These are phyloP conservation scores for Sericinus montela DNA, from an alignment of 2,888 invertebrate genomes.

Conservation along the genomic window DNA sequence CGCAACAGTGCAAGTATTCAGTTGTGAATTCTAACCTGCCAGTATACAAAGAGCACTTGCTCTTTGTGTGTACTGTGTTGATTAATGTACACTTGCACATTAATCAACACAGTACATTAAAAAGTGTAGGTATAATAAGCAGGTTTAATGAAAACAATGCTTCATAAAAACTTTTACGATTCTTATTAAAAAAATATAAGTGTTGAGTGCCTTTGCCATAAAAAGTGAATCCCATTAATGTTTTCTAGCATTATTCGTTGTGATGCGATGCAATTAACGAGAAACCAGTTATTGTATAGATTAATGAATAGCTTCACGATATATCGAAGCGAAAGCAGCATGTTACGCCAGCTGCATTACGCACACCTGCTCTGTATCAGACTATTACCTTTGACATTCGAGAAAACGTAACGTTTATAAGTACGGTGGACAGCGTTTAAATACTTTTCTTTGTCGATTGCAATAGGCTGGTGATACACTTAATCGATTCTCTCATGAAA, in stretches of 20 bases:
- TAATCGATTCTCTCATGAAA: conserved; percentile 1
- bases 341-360: conserved; percentile 38
- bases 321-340: conserved; percentile 1
- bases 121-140: no score
- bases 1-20: no score
- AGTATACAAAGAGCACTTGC: no score
- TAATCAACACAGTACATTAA: no score
- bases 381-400: conserved; percentile 66
- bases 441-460: conserved; percentile 4
- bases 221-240: neutral
- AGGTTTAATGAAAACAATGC: neutral
- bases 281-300: conserved; percentile 3
- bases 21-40: no score
- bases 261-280: conserved; percentile 5
- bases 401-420: neutral
- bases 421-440: neutral
- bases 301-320: conserved; percentile 7
- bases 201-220: neutral
- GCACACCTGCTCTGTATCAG: conserved; percentile 53
- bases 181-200: conserved; percentile 2
- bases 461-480: neutral
- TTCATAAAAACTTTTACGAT: conserved; percentile 5
- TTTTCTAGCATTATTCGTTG: conserved; percentile 1
- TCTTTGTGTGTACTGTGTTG: no score
- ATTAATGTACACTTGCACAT: no score